Conservation (phyloP, 2,113 vertebrate species). For the Eolophus roseicapilla region DNA sequence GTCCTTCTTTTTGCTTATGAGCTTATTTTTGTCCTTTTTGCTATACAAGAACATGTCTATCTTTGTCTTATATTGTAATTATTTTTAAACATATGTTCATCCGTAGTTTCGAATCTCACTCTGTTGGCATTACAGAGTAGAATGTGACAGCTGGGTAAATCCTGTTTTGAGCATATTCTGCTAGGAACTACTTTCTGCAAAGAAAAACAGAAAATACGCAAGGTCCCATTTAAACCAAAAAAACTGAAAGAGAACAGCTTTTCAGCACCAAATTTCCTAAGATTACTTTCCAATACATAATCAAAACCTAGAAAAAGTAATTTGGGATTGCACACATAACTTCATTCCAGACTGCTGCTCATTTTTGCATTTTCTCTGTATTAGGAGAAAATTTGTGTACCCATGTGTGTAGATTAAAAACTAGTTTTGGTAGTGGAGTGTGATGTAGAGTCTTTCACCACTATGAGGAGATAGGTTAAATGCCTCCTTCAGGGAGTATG, state of each 20-base stretch:
- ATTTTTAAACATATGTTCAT: conserved; percentile 5
- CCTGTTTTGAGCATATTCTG: not conserved
- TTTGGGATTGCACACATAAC: not conserved
- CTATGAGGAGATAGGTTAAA: not conserved
- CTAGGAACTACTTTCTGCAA: not conserved
- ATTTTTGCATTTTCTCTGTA: not conserved
- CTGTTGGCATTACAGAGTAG: not conserved
- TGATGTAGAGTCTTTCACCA: not conserved
- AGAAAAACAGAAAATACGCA: not conserved
- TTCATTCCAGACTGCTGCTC: not conserved
- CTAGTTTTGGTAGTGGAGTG: not conserved
- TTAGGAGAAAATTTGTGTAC: not conserved
- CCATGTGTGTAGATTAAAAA: not conserved
- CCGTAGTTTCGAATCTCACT: not conserved
- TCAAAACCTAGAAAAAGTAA: not conserved
- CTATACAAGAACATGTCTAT: not conserved
- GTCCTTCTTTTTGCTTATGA: not conserved
- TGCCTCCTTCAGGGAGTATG: not conserved
- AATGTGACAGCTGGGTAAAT: not conserved
- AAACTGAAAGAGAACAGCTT: not conserved
- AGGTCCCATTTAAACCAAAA: not conserved
- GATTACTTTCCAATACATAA: not conserved
- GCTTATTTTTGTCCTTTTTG: not conserved
- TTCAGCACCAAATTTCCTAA: not conserved
- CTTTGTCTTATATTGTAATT: not conserved